Conservation (phyloP, 2,113 vertebrate genomes). For the Trogon surrucura region DNA sequence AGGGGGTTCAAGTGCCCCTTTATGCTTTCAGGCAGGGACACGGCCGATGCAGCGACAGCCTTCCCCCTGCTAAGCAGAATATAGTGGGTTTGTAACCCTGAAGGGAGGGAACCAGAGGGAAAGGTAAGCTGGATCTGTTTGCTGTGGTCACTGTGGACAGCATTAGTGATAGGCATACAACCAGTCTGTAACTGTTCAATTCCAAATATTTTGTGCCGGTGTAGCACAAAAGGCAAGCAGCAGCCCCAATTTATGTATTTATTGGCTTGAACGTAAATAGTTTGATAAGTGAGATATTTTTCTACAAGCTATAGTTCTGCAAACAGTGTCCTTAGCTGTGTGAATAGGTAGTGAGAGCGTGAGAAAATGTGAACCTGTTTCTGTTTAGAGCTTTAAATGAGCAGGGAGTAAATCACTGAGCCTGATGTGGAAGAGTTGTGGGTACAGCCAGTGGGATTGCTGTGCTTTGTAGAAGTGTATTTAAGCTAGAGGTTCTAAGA, state of each 20-base stretch:
- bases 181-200: not conserved
- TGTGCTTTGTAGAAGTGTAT: not conserved
- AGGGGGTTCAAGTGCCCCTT: not conserved
- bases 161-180: not conserved
- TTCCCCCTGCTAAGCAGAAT: not conserved
- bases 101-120: not conserved
- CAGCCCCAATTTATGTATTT: not conserved
- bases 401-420: not conserved
- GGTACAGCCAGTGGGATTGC: not conserved
- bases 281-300: not conserved
- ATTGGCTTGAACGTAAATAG: not conserved
- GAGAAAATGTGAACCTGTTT: not conserved
- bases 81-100: not conserved
- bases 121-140: not conserved
- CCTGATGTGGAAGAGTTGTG: not conserved
- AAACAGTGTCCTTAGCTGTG: not conserved
- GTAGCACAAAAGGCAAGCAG: not conserved
- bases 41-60: not conserved
- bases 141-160: not conserved
- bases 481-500: not conserved
- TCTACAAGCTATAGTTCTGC: not conserved
- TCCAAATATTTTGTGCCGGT: not conserved
- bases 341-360: not conserved
- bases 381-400: not conserved
- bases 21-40: not conserved